A percentile compares a stretch with the other conserved stretches of the same genome.
Evolutionary conservation across 2,113 vertebrate species (phyloP).

Genomic region (Seriola aureovittata): DNA sequence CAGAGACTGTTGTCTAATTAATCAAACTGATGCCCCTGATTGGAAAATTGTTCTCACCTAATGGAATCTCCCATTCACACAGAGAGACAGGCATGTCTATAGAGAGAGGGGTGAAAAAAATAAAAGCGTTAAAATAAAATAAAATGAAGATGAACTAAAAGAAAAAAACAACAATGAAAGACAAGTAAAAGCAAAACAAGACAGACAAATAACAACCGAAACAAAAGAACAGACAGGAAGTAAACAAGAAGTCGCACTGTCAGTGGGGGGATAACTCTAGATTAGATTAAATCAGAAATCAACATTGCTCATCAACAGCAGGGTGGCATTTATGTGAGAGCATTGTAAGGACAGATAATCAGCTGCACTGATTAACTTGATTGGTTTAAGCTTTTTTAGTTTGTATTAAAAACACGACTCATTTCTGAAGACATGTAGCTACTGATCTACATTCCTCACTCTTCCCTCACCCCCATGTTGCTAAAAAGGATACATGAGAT

Average conservation of each 20-base stretch:
- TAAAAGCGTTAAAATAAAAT: background rate
- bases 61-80: constrained; percentile 23
- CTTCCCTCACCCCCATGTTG: background rate
- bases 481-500: no score
- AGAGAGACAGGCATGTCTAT: constrained; percentile 2
- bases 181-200: background rate
- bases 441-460: background rate
- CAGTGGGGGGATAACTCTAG: background rate
- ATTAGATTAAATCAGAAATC: constrained; percentile 27
- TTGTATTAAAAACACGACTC: background rate
- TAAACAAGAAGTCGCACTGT: background rate
- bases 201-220: background rate
- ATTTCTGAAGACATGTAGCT: background rate
- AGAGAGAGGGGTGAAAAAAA: background rate
- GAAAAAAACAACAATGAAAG: background rate
- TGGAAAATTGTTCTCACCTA: constrained; percentile 47
- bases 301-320: constrained; percentile 15
- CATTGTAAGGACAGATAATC: constrained; percentile 5
- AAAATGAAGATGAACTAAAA: background rate
- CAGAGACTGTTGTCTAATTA: constrained; percentile 18
- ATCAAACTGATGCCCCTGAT: constrained; percentile 48
- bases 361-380: constrained; percentile 2
- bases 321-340: background rate
- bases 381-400: background rate
- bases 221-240: background rate